A percentile compares a stretch with the other conserved stretches of the same genome.
phyloP scores from a whole-genome alignment of 2,797 vertebrate genomes.

The Xiphorhynchus erythropygius region DNA sequence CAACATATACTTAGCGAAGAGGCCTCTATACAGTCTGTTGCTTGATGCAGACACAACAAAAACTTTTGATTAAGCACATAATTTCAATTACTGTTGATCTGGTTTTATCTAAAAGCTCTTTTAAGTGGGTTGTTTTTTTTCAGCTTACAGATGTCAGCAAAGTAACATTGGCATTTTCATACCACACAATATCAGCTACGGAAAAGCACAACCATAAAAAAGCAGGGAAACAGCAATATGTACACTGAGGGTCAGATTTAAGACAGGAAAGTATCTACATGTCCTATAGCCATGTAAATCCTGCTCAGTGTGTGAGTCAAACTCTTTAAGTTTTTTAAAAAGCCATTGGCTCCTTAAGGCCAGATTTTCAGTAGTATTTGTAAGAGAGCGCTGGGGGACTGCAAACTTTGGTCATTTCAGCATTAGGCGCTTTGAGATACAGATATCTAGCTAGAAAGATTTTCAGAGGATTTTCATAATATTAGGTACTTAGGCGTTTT shows the following conservation, averaged over 20 bases:
- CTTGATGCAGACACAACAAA: not conserved
- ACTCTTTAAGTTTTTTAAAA: not conserved
- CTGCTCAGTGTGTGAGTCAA: not conserved
- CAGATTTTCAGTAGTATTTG: not conserved
- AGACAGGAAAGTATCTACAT: not conserved
- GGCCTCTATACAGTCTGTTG: not conserved
- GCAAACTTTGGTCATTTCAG: not conserved
- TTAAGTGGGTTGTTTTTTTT: not conserved
- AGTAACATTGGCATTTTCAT: not conserved
- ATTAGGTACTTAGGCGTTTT: conserved; percentile 6
- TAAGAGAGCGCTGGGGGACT: not conserved
- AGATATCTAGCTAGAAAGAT: not conserved
- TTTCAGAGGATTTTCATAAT: conserved; percentile 49
- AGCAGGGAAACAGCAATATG: not conserved
- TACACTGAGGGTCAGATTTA: not conserved
- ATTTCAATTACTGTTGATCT: not conserved
- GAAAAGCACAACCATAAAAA: not conserved
- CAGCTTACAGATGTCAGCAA: not conserved
- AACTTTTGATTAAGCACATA: not conserved
- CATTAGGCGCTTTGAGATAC: not conserved
- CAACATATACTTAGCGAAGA: not conserved
- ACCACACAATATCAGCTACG: not conserved
- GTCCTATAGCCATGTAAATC: conserved; percentile 3
- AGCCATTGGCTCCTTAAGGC: not conserved
- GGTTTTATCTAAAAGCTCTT: not conserved